Conservation (phyloP, 2,888 invertebrate species). For the Nudaria mundana region DNA sequence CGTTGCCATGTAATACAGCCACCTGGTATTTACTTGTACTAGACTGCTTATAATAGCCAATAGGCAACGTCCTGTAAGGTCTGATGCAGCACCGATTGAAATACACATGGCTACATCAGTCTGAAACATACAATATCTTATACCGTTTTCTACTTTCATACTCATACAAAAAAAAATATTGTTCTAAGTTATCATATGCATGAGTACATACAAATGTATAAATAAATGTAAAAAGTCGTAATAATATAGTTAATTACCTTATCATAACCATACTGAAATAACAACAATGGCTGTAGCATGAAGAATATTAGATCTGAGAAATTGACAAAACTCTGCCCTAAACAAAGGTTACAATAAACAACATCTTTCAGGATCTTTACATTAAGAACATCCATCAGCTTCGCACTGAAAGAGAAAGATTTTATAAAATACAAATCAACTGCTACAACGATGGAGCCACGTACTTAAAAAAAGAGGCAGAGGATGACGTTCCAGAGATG, state of each 20-base stretch:
- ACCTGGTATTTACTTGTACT: conserved; percentile 54
- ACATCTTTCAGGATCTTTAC: conserved; percentile 74
- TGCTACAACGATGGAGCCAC: no score
- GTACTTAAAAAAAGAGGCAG: no score
- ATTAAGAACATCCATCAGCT: conserved; percentile 49
- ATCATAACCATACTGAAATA: conserved; percentile 79
- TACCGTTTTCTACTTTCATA: not conserved
- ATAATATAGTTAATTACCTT: no score
- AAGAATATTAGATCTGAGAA: conserved; percentile 84
- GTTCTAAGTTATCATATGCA: not conserved
- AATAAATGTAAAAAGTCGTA: no score
- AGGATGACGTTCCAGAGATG: no score
- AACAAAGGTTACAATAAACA: conserved; percentile 79
- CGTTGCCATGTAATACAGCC: conserved; percentile 57
- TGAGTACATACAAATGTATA: no score
- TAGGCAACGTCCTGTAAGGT: conserved; percentile 61
- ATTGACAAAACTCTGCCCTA: conserved; percentile 82
- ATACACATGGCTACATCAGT: conserved; percentile 63
- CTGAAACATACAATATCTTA: conserved; percentile 41
- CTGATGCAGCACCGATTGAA: conserved; percentile 66
- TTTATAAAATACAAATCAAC: no score
- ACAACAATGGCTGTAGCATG: conserved; percentile 82
- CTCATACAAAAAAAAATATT: not conserved
- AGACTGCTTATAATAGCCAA: conserved; percentile 60
- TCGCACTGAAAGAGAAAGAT: conserved; percentile 20